phyloP scores from a whole-genome alignment of 2,888 invertebrate genomes.

The Bembecia ichneumoniformis region DNA sequence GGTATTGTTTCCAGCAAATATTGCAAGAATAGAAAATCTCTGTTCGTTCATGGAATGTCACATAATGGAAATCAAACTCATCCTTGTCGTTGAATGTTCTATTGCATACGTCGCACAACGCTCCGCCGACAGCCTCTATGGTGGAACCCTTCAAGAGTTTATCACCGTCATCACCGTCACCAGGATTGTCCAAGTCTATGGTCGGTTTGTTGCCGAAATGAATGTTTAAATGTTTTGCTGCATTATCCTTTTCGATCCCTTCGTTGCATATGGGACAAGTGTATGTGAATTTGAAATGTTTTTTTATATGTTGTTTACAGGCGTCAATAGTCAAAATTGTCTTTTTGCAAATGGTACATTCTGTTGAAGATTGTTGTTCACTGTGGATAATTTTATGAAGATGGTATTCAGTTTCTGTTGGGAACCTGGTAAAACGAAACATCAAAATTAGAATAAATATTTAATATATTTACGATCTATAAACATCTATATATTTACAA shows the following conservation, averaged over 20 bases:
- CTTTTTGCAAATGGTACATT: conserved; percentile 38
- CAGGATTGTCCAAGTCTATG: conserved; percentile 12
- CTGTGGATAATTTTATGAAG: conserved; percentile 45
- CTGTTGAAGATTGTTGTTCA: conserved; percentile 30
- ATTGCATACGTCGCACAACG: conserved; percentile 69
- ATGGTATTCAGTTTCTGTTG: conserved; percentile 41
- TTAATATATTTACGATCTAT: background rate
- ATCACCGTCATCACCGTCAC: conserved; percentile 31
- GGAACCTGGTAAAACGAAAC: conserved; percentile 28
- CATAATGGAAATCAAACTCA: conserved; percentile 70
- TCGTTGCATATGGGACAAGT: conserved; percentile 51
- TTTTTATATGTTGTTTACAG: conserved; percentile 47
- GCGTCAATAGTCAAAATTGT: conserved; percentile 32
- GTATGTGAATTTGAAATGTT: conserved; percentile 39
- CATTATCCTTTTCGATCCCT: conserved; percentile 27
- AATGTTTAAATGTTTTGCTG: conserved; percentile 36
- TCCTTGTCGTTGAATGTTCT: conserved; percentile 56
- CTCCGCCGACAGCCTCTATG: conserved; percentile 48
- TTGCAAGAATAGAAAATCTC: conserved; percentile 67
- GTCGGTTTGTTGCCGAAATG: conserved; percentile 41
- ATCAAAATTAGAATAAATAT: conserved; percentile 3
- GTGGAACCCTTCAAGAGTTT: conserved; percentile 53
- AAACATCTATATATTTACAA: background rate
- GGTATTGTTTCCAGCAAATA: conserved; percentile 67
- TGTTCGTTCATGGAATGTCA: conserved; percentile 44